Conservation (phyloP, 2,797 vertebrate species). For the Galagoides demidoff region DNA sequence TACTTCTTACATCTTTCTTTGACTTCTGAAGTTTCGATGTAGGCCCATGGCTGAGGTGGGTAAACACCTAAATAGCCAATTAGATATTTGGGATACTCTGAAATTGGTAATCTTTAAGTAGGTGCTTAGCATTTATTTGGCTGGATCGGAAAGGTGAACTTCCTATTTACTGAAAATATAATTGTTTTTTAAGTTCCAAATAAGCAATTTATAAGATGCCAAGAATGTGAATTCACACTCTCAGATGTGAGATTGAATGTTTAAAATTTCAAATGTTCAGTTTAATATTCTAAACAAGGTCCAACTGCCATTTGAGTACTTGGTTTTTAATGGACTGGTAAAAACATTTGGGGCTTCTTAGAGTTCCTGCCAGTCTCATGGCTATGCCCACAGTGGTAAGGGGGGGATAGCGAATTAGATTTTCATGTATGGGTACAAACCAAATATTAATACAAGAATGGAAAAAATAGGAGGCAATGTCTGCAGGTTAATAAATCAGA, state of each 20-base stretch:
- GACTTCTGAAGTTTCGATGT: background rate
- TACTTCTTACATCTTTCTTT: background rate
- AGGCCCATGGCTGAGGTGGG: rapidly evolving
- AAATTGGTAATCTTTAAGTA: background rate
- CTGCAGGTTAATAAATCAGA: background rate
- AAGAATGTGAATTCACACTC: background rate
- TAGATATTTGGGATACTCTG: background rate
- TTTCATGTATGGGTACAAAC: background rate
- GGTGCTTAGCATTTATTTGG: background rate
- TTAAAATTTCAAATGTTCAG: background rate
- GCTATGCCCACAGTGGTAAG: background rate
- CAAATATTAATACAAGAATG: background rate
- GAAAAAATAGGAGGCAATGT: background rate
- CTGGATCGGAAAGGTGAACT: background rate
- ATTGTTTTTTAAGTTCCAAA: background rate
- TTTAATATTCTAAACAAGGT: background rate
- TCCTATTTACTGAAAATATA: background rate
- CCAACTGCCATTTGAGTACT: background rate
- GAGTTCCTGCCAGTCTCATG: background rate
- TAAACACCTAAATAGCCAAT: background rate
- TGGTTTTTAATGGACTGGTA: background rate
- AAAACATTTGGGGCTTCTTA: background rate
- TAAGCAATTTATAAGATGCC: background rate
- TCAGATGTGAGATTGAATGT: background rate
- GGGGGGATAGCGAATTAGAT: background rate